These are phyloP conservation scores for Pseudopodoces humilis DNA, from an alignment of 2,113 vertebrate species.

Conservation along the genomic window DNA sequence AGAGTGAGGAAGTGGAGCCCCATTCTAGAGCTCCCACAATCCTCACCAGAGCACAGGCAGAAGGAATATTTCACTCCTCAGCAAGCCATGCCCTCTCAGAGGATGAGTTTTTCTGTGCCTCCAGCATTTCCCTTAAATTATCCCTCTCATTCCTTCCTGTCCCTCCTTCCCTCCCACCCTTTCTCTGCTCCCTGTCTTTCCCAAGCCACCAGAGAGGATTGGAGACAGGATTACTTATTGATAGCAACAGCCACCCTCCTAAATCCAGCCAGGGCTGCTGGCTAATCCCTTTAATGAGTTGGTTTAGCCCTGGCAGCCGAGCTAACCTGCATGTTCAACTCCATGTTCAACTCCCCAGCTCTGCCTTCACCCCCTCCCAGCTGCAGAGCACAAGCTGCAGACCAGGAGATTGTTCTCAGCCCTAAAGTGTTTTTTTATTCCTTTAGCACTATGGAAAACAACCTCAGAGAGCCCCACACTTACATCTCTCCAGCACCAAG, in stretches of 20 bases:
- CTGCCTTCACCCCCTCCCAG: background rate
- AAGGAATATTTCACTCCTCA: background rate
- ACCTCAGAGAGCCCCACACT: background rate
- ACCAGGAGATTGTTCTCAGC: background rate
- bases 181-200: background rate
- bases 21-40: background rate
- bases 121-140: background rate
- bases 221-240: slow-evolving; percentile 34
- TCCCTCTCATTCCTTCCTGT: background rate
- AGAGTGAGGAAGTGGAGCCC: background rate
- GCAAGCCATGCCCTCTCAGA: background rate
- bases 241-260: slow-evolving; percentile 12
- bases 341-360: background rate
- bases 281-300: slow-evolving; percentile 54
- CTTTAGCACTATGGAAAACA: background rate
- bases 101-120: background rate
- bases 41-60: background rate
- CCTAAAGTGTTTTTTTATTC: background rate
- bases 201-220: background rate
- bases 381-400: background rate
- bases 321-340: background rate
- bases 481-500: background rate
- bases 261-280: slow-evolving; percentile 26
- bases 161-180: background rate
- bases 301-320: slow-evolving; percentile 2